A percentile compares a stretch with the other conserved stretches of the same genome.
Evolutionary conservation across 2,113 vertebrate species (phyloP).

Genomic region (Salvator merianae): DNA sequence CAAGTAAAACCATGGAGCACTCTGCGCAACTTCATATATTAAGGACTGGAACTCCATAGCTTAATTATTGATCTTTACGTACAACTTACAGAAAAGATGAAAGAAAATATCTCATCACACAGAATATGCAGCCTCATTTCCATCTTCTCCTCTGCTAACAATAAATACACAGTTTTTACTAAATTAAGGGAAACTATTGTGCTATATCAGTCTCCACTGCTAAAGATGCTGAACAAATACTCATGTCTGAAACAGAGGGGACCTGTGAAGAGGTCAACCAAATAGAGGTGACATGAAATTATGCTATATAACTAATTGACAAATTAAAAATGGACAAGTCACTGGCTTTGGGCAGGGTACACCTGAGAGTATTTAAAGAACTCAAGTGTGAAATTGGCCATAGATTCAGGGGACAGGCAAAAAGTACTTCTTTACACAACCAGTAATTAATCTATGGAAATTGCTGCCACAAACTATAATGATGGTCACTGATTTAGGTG

Average conservation of each 20-base stretch:
- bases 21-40: neutral
- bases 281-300: neutral
- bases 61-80: neutral
- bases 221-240: neutral
- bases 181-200: neutral
- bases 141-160: slow-evolving; percentile 13
- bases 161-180: neutral
- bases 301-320: neutral
- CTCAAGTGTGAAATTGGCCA: slow-evolving; percentile 1
- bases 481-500: neutral
- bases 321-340: slow-evolving; percentile 3
- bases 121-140: slow-evolving; percentile 3
- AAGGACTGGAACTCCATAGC: neutral
- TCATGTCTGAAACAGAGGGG: neutral
- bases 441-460: neutral
- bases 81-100: too few species aligned
- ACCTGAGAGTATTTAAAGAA: neutral
- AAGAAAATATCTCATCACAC: too few species aligned
- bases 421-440: neutral
- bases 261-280: neutral
- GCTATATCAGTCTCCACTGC: neutral
- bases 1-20: neutral
- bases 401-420: neutral
- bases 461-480: neutral
- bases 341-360: neutral